Base-by-base conservation (phyloP, 2,113 vertebrate genomes). In the Gnathonemus longibarbis region DNA sequence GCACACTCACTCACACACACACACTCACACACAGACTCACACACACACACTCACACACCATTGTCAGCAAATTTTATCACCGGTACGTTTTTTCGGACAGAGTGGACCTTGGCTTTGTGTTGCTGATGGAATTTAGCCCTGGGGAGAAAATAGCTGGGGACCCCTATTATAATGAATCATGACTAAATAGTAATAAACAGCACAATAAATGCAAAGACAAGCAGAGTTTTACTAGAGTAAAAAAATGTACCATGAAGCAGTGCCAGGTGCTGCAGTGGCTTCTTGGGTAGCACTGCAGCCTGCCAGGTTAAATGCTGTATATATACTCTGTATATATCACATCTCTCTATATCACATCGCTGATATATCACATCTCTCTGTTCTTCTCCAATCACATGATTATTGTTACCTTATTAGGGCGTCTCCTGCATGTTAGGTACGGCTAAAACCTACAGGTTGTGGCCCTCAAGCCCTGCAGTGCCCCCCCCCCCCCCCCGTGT, bases 401-500 rank as follows among this genome's bases (percentile, higher is more conserved):
- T 77, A 27, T 27, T 66, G 24, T 27, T 4, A 27, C 24, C 9
- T 66, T 27, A 77, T 77, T 39, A 15, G 4, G 70, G 70, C 27
- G 2, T 74, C 10, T 74, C 66, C 66, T 74, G 66, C n/a, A 35
- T 74, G 31, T 35, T 35, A 31, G 31, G 31, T 39, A 39, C 1
- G 15, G 70, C 31, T 77, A 39, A 39, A 19, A 5, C 45, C n/a
- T n/a, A 46, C 21, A 48, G 45, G 17, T 1, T n/a, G 39, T 24
- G 13, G 80, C 45, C 39, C 21, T 21, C 2, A 24, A 84, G 80
- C 80, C 3, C 42, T 11, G 48, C 17, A 39, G 2, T 53, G n/a
- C 7, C 98, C 92, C 96, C 31, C 5, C 24, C n/a, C 53, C 3
- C n/a, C 62, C 17, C 80, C 17, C 7, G 0, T 4, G n/a, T 31